Evolutionary conservation across 2,797 vertebrate species (phyloP), one percentile per base, ranked within the genome.

Genomic region (Sebastes hubbsi): DNA sequence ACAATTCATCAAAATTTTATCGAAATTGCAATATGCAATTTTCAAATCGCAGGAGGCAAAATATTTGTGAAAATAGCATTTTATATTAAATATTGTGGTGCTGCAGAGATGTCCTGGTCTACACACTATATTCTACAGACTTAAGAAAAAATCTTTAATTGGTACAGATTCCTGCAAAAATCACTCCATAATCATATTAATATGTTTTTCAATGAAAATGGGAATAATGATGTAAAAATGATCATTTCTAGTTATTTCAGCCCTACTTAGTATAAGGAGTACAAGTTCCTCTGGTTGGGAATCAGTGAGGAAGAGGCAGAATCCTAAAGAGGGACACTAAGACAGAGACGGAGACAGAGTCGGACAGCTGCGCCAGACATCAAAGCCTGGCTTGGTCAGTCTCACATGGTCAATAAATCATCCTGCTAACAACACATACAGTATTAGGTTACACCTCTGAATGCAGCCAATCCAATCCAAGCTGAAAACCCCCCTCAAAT

Each of bases 371-470:
- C 63, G 1, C 12, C 46, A 32, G 75, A 87, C 86, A 78, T 89
- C 83, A 89, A 81, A 87, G 78, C 67, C 12, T 30, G 38, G 58
- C 60, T 58, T 25, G 63, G 71, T 83, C 54, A 27, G 62, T 76
- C 79, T 84, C 72, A 22, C 77, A 63, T 63, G 38, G 29, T 78
- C 79, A 70, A 83, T 91, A 90, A 93, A 91, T 92, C 89, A 84
- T 59, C 68, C 73, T 13, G 78, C 77, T 85, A 91, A 84, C 84
- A 77, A 88, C 84, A 83, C 84, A 86, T 54, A 38, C 49, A 70
- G 77, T 84, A 64, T 87, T 68, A 81, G 59, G 75, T 89, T 92
- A 86, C 78, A 62, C 55, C 46, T 75, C 66, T 58, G 59, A 81
- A 82, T 56, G 75, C 18, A 75, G 75, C 54, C 42, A 46, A 46